Conservation (phyloP, 2,888 invertebrate species). For the Aporophyla lueneburgensis region DNA sequence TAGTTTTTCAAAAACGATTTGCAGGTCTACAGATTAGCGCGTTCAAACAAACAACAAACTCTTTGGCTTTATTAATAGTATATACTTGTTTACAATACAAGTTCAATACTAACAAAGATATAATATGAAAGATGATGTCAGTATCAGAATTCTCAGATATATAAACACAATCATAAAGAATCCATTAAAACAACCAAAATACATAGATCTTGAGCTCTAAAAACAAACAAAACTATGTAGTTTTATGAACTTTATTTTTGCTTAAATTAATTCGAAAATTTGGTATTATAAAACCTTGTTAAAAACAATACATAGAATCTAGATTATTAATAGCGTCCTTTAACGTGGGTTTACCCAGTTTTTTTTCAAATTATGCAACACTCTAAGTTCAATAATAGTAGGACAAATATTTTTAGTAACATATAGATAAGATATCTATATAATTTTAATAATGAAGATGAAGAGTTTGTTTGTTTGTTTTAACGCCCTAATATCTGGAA, state of each 20-base stretch:
- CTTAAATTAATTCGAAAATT: not conserved
- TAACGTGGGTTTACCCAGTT: too few relatives aligned
- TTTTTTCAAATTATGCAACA: constrained; percentile 3
- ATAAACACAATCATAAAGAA: not conserved
- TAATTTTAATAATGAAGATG: not conserved
- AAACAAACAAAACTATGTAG: not conserved
- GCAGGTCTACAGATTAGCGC: too few relatives aligned
- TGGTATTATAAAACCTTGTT: not conserved
- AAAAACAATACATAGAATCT: not conserved
- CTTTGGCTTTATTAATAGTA: too few relatives aligned
- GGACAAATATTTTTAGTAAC: too few relatives aligned
- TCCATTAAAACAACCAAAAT: not conserved
- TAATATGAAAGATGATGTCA: not conserved
- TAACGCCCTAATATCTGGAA: not conserved
- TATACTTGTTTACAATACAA: too few relatives aligned
- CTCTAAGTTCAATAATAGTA: not conserved
- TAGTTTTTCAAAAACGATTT: too few relatives aligned
- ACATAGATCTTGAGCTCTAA: not conserved
- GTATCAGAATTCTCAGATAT: not conserved
- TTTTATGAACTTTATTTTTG: not conserved
- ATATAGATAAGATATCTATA: too few relatives aligned
- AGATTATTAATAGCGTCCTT: not conserved
- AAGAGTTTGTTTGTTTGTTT: not conserved
- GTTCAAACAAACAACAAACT: too few relatives aligned
- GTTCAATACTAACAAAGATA: not conserved